A percentile compares a stretch with the other conserved stretches of the same genome.
phyloP scores from a whole-genome alignment of 2,888 invertebrate genomes.

The Rotaria macrura region DNA sequence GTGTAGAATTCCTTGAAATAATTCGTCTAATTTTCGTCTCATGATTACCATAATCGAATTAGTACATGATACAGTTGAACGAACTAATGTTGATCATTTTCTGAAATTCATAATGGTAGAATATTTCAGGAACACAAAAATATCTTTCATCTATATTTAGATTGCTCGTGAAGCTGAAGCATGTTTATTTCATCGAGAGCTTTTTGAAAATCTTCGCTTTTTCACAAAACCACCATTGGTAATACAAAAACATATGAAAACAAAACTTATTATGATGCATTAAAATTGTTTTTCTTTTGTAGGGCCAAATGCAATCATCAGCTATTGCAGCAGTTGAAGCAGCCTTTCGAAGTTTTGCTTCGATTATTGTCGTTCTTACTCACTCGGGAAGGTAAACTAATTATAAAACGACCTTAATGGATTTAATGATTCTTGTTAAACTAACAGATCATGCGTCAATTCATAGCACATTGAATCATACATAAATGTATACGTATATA shows the following conservation, averaged over 20 bases:
- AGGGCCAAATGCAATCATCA: constrained; percentile 77
- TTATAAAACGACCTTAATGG: neutral
- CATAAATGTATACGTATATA: too few relatives aligned
- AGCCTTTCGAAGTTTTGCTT: constrained; percentile 72
- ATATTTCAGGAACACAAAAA: too few relatives aligned
- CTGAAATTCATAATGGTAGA: too few relatives aligned
- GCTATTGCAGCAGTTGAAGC: constrained; percentile 91
- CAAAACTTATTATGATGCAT: neutral
- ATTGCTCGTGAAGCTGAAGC: constrained; percentile 35
- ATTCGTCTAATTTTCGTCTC: too few relatives aligned
- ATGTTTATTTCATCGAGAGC: constrained; percentile 35
- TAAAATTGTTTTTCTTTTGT: constrained; percentile 39
- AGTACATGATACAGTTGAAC: too few relatives aligned
- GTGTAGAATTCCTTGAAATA: too few relatives aligned
- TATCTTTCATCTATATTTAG: neutral
- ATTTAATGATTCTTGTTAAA: too few relatives aligned
- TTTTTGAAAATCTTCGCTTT: constrained; percentile 33
- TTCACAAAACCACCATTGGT: constrained; percentile 24
- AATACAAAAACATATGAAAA: neutral
- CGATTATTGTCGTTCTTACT: constrained; percentile 77
- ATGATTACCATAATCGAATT: too few relatives aligned
- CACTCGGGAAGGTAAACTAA: constrained; percentile 55
- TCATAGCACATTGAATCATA: too few relatives aligned
- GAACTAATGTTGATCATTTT: too few relatives aligned
- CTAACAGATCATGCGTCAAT: too few relatives aligned